A percentile compares a stretch with the other conserved stretches of the same genome.
phyloP scores from a whole-genome alignment of 2,888 invertebrate species.

The Melanostoma mellinum region DNA sequence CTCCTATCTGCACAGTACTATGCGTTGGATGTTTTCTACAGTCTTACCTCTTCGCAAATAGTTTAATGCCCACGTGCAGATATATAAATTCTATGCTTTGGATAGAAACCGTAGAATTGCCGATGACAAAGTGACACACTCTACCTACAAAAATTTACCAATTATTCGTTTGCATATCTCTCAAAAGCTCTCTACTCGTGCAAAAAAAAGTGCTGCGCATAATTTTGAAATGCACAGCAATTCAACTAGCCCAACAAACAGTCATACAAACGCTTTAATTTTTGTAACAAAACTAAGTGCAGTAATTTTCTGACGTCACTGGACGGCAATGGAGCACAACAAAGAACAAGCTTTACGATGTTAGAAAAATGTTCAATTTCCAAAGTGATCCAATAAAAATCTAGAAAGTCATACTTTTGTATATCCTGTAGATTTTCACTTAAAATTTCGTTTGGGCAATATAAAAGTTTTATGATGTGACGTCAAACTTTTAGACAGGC shows the following conservation, averaged over 20 bases:
- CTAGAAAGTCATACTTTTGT: background rate
- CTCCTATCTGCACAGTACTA: background rate
- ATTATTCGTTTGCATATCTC: slow-evolving; percentile 1
- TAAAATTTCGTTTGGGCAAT: background rate
- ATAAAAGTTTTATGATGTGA: slow-evolving; percentile 19
- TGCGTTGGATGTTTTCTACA: background rate
- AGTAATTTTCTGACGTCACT: background rate
- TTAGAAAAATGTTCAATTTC: slow-evolving; percentile 19
- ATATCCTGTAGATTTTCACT: background rate
- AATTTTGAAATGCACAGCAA: slow-evolving; percentile 43
- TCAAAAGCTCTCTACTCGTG: slow-evolving; percentile 3
- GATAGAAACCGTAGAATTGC: slow-evolving; percentile 45
- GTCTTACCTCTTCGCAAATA: background rate
- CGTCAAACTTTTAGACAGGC: slow-evolving; percentile 25
- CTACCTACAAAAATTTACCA: background rate
- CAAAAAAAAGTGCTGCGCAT: slow-evolving; percentile 48
- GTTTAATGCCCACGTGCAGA: slow-evolving; percentile 32
- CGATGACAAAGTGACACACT: slow-evolving; percentile 31
- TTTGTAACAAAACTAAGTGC: slow-evolving; percentile 22
- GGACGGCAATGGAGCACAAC: background rate
- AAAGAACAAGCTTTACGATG: background rate
- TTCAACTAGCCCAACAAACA: slow-evolving; percentile 8
- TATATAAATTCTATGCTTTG: slow-evolving; percentile 29
- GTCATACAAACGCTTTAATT: slow-evolving; percentile 16
- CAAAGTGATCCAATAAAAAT: slow-evolving; percentile 17